These are phyloP conservation scores for Gymnopithys bicolor DNA, from an alignment of 2,797 vertebrate species.

Conservation along the genomic window DNA sequence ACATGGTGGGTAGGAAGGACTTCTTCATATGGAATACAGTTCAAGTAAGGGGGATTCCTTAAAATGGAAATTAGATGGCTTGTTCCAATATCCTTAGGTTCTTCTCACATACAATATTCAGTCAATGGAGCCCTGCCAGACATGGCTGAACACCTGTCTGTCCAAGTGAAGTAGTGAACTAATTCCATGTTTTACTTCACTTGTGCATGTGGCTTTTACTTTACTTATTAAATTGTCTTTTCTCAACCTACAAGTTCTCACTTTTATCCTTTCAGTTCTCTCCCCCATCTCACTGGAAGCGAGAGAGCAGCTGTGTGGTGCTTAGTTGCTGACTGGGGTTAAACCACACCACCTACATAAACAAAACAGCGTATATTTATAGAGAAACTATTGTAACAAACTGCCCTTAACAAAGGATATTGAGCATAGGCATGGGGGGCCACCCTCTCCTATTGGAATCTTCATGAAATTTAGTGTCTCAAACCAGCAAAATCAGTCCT, in stretches of 20 bases:
- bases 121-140: not conserved
- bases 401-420: not conserved
- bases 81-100: not conserved
- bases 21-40: not conserved
- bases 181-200: not conserved
- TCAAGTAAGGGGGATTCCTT: not conserved
- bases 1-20: not conserved
- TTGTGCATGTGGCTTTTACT: rapidly evolving
- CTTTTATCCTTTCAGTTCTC: not conserved
- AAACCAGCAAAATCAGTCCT: not conserved
- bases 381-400: not conserved
- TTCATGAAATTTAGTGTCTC: not conserved
- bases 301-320: not conserved
- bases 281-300: not conserved
- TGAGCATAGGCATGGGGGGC: not conserved
- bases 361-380: not conserved
- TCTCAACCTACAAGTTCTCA: not conserved
- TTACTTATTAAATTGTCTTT: not conserved
- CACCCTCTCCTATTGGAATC: not conserved
- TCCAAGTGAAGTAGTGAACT: rapidly evolving
- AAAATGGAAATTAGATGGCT: not conserved
- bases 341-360: not conserved
- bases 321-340: not conserved
- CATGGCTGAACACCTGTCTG: not conserved
- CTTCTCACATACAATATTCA: not conserved